These are phyloP conservation scores for Aporophyla nigra DNA, from an alignment of 2,888 invertebrate species.

Conservation along the genomic window DNA sequence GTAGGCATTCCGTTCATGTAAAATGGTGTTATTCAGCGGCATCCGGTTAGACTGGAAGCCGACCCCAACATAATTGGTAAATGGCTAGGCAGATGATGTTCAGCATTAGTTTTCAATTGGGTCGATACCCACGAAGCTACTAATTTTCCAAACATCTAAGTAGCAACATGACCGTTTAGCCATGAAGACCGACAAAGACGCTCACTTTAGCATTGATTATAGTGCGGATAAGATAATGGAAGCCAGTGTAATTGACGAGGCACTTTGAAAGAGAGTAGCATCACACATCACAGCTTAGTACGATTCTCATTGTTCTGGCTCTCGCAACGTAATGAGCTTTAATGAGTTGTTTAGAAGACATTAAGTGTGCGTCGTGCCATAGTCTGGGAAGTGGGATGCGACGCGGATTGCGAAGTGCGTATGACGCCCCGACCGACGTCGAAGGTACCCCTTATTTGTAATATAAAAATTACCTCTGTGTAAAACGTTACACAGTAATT, in stretches of 20 bases:
- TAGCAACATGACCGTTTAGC: not conserved
- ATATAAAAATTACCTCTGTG: slow-evolving; percentile 41
- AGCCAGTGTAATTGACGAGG: slow-evolving; percentile 33
- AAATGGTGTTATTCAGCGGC: no score
- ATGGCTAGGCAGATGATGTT: no score
- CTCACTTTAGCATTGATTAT: slow-evolving; percentile 19
- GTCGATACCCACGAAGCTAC: not conserved
- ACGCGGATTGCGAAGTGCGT: slow-evolving; percentile 49
- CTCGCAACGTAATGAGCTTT: slow-evolving; percentile 57
- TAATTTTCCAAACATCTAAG: not conserved
- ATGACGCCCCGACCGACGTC: not conserved
- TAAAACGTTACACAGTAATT: slow-evolving; percentile 38
- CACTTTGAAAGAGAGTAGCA: slow-evolving; percentile 48
- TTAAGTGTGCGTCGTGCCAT: slow-evolving; percentile 38
- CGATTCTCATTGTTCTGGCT: slow-evolving; percentile 52
- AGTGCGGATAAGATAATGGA: slow-evolving; percentile 17
- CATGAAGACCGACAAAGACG: not conserved
- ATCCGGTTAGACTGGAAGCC: no score
- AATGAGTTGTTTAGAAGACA: slow-evolving; percentile 63
- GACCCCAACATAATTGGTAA: no score
- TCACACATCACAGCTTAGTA: slow-evolving; percentile 38
- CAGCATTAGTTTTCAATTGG: no score
- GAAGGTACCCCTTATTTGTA: slow-evolving; percentile 56
- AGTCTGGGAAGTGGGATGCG: slow-evolving; percentile 62
- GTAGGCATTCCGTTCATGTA: no score